Percentiles rank a stretch among this genome's conserved stretches.
These are phyloP conservation scores for Myotis pilosus DNA, from an alignment of 2,797 vertebrate species.

Conservation along the genomic window DNA sequence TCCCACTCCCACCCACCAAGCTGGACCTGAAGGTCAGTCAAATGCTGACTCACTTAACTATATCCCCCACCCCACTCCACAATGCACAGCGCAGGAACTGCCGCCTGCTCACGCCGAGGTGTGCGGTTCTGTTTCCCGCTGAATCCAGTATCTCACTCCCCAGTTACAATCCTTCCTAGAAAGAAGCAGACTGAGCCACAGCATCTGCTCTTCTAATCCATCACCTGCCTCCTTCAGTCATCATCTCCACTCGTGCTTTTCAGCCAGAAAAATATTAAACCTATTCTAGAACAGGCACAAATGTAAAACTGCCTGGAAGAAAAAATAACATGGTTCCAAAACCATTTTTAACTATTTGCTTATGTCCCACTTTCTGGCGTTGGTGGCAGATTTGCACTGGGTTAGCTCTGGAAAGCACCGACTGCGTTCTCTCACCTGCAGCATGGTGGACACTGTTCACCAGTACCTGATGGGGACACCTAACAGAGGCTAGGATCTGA, in stretches of 20 bases:
- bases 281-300: neutral
- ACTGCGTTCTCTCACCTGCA: neutral
- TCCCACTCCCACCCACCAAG: neutral
- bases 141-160: neutral
- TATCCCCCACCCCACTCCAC: neutral
- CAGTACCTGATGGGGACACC: too few relatives aligned
- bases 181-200: neutral
- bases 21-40: neutral
- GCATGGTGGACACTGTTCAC: neutral
- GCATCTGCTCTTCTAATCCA: neutral
- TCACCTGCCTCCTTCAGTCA: neutral
- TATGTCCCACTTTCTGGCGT: neutral
- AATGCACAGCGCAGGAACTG: neutral
- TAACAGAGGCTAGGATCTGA: too few relatives aligned
- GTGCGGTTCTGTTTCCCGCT: neutral
- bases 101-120: neutral
- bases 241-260: neutral
- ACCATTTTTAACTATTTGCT: neutral
- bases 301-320: neutral
- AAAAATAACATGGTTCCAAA: neutral
- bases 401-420: neutral
- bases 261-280: neutral
- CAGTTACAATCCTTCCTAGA: neutral
- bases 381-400: fast-evolving
- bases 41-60: neutral